Base-by-base conservation (phyloP, 53 echinoderm and acorn worm genomes). In the Arbacia lixula region DNA sequence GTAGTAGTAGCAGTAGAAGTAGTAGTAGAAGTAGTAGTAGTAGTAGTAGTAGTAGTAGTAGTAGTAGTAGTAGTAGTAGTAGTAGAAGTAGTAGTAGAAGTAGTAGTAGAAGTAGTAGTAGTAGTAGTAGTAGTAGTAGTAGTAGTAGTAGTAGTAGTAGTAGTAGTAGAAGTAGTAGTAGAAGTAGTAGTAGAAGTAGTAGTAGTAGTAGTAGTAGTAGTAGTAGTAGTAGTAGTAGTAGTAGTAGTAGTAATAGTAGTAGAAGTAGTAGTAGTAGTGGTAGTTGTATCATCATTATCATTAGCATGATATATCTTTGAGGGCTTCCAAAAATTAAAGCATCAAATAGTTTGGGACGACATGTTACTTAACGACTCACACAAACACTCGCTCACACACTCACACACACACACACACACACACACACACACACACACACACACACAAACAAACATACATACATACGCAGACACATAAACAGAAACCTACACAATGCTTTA, bases 191-290 rank as follows among this genome's bases (percentile, higher is more conserved):
- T 46, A 46, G 46, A 10, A 46, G 46, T 46, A 46, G 46, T 46
- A 46, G 65, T 65, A 65, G 65, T 65, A 65, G 35, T 65, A 33
- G 65, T 65, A 65, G 65, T 65, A 65, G 65, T 65, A 33, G 35
- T 14, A 65, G 65, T 34, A 65, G 65, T 65, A 65, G 65, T 65
- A 65, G 65, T 34, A 65, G 65, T 65, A 65, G 65, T 65, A 65
- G 65, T 65, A 65, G 65, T 65, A 65, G 65, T 65, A 65, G 65
- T 65, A 65, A 34, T 65, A 65, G 65, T 65, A 65, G 65, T 65
- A 65, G 65, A 31, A 65, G 65, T 65, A 65, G 65, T 66, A 66
- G 66, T 66, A 66, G 66, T 66, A 66, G 36, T 66, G n/a, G n/a
- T n/a, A n/a, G n/a, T n/a, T n/a, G n/a, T n/a, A n/a, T n/a, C n/a